Conservation (phyloP, 2,797 vertebrate genomes). For the Anguilla obscura region DNA sequence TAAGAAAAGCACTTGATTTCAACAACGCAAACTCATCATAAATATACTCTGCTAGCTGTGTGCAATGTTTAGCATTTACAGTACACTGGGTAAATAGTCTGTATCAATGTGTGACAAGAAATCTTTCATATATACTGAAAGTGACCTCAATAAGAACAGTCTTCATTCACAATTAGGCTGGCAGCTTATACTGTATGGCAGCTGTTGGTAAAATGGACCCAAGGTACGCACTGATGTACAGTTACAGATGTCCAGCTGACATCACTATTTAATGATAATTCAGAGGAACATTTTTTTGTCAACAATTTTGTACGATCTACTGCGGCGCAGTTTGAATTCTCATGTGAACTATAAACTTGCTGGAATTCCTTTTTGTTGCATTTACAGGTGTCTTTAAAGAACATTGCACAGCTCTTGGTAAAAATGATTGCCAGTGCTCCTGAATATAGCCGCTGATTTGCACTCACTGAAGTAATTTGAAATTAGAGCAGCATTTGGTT, state of each 20-base stretch:
- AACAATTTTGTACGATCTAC: not conserved
- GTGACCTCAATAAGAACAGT: not conserved
- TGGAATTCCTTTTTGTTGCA: slow-evolving; percentile 1
- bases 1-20: slow-evolving; percentile 6
- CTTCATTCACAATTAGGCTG: slow-evolving; percentile 5
- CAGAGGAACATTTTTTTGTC: not conserved
- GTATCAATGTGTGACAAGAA: not conserved
- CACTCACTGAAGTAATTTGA: not conserved
- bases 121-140: not conserved
- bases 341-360: not conserved
- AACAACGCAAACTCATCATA: not conserved
- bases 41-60: slow-evolving; percentile 10
- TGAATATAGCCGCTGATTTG: not conserved
- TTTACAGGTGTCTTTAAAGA: not conserved
- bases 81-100: not conserved
- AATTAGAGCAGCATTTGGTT: not conserved
- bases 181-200: not conserved
- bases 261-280: not conserved
- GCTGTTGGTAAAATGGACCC: not conserved
- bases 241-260: not conserved
- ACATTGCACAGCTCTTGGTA: not conserved
- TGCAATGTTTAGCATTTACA: slow-evolving; percentile 16
- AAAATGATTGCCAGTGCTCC: slow-evolving; percentile 3
- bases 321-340: not conserved
- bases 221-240: not conserved